Conservation (phyloP, 2,113 vertebrate genomes). For the Dromaius novaehollandiae region DNA sequence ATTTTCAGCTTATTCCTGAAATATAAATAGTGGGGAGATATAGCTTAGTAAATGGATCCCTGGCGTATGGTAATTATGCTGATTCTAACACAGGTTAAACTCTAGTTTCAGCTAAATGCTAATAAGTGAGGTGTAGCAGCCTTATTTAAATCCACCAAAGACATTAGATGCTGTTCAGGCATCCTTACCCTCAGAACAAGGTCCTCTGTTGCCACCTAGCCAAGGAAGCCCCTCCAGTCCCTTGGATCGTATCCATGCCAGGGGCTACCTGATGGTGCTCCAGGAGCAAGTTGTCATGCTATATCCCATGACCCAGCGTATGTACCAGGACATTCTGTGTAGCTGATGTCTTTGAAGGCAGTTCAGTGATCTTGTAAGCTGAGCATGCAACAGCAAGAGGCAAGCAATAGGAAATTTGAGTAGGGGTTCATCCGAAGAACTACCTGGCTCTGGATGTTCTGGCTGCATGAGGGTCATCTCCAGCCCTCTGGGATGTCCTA, state of each 20-base stretch:
- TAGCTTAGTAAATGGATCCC: background rate
- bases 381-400: accelerated
- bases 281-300: background rate
- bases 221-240: accelerated
- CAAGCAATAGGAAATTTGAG: background rate
- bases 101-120: slow-evolving; percentile 1
- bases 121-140: background rate
- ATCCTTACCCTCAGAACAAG: background rate
- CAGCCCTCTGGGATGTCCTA: no score
- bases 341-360: background rate
- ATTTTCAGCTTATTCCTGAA: background rate
- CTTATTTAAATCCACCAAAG: background rate
- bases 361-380: background rate
- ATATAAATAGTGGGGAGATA: background rate
- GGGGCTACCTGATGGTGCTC: accelerated
- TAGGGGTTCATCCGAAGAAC: background rate
- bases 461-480: background rate
- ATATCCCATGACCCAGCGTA: accelerated
- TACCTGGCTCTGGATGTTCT: background rate
- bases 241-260: background rate
- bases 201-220: background rate
- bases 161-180: background rate
- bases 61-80: slow-evolving; percentile 9
- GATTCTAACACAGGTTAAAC: slow-evolving; percentile 7
- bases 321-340: background rate